phyloP scores from a whole-genome alignment of 1,140 invertebrate genomes.

The Ctenoplectra terminalis region DNA sequence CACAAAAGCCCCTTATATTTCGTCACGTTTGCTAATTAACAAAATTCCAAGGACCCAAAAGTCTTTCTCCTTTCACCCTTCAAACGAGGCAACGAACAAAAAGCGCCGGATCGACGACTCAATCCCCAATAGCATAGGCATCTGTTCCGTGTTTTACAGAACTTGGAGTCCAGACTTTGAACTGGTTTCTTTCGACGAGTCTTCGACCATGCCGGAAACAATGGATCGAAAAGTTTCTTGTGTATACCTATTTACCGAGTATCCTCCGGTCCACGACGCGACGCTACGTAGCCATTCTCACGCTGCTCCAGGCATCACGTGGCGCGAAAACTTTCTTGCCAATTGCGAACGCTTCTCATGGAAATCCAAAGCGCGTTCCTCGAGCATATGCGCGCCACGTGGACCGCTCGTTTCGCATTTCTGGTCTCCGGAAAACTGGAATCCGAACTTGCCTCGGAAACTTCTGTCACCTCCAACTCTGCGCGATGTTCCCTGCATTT shows the following conservation, averaged over 20 bases:
- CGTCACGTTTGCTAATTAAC: too few relatives aligned
- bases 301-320: not conserved
- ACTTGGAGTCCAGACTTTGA: not conserved
- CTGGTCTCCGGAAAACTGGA: not conserved
- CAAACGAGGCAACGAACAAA: not conserved
- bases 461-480: not conserved
- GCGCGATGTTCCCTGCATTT: too few relatives aligned
- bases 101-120: not conserved
- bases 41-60: too few relatives aligned
- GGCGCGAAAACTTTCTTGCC: conserved; percentile 13
- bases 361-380: not conserved
- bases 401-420: not conserved
- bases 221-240: not conserved
- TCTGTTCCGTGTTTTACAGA: not conserved
- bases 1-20: too few relatives aligned
- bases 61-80: too few relatives aligned
- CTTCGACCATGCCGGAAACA: not conserved
- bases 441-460: not conserved
- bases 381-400: conserved; percentile 9
- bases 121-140: not conserved
- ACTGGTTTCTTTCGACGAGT: not conserved
- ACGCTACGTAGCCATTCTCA: not conserved
- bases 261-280: not conserved
- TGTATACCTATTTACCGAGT: not conserved
- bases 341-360: not conserved